Percentiles rank a stretch among this genome's conserved stretches.
These are phyloP conservation scores for Lasioglossum malachurum DNA, from an alignment of 2,888 invertebrate species.

Conservation along the genomic window DNA sequence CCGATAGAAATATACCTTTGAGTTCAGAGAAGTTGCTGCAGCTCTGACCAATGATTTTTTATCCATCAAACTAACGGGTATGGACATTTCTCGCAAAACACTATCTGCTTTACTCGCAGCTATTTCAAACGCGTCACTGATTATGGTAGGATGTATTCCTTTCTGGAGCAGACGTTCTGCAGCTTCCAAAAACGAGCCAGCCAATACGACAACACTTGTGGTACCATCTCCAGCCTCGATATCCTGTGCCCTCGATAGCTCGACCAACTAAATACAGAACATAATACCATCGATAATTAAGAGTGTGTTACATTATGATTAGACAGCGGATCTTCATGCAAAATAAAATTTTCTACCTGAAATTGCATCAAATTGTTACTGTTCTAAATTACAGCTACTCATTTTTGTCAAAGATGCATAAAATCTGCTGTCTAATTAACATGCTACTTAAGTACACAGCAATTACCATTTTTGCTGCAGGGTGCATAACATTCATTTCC, in stretches of 20 bases:
- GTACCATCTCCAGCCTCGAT: slow-evolving; percentile 99
- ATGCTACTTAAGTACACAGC: neutral
- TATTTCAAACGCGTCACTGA: slow-evolving; percentile 98
- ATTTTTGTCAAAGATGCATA: too few species aligned
- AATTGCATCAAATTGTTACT: too few species aligned
- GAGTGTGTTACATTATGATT: neutral
- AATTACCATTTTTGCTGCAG: slow-evolving; percentile 98
- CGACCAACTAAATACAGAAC: slow-evolving; percentile 91
- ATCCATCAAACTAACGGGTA: slow-evolving; percentile 94
- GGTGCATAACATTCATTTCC: slow-evolving; percentile 99
- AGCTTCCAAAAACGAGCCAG: slow-evolving; percentile 97
- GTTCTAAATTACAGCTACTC: too few species aligned
- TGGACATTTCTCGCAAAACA: slow-evolving; percentile 94
- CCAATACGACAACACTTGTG: slow-evolving; percentile 98
- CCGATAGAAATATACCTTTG: slow-evolving; percentile 88
- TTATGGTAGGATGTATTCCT: slow-evolving; percentile 98
- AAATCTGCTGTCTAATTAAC: too few species aligned
- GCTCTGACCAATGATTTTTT: slow-evolving; percentile 95
- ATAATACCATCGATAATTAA: neutral
- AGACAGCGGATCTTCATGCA: too few species aligned
- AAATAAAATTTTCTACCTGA: too few species aligned
- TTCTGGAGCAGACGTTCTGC: slow-evolving; percentile 96
- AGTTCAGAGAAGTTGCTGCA: slow-evolving; percentile 99
- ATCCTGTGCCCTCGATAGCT: slow-evolving; percentile 99
- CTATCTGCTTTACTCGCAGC: slow-evolving; percentile 91